These are phyloP conservation scores for Tor tambroides DNA, from an alignment of 2,113 vertebrate genomes.

Conservation along the genomic window DNA sequence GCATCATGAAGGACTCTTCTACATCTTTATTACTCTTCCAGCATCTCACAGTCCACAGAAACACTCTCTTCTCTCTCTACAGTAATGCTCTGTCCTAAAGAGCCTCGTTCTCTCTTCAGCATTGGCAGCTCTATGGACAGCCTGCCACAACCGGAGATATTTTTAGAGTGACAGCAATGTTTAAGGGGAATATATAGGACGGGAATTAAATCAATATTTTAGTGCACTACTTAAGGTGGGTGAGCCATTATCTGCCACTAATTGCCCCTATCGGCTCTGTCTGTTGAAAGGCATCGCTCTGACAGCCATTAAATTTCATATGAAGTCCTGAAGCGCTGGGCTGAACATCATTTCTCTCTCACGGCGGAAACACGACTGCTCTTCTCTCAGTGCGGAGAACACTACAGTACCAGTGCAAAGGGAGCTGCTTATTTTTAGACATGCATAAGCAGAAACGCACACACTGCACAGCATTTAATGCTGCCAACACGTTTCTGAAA, in stretches of 20 bases:
- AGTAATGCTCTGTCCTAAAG: not conserved
- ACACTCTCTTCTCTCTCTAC: not conserved
- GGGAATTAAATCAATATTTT: slow-evolving; percentile 72
- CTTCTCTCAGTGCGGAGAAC: not conserved
- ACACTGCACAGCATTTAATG: not conserved
- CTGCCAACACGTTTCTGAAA: not conserved
- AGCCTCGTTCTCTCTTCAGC: not conserved
- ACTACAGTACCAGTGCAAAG: not conserved
- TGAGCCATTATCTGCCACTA: slow-evolving; percentile 69
- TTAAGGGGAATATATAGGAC: slow-evolving; percentile 68
- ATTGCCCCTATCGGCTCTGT: slow-evolving; percentile 73
- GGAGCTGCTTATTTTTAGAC: not conserved
- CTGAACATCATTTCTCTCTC: slow-evolving; percentile 58
- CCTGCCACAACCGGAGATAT: slow-evolving; percentile 59
- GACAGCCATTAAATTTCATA: slow-evolving; percentile 69
- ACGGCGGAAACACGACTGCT: not conserved
- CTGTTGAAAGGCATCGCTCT: slow-evolving; percentile 65
- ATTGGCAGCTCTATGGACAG: not conserved
- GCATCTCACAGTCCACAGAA: not conserved
- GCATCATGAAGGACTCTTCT: not conserved
- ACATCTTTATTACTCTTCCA: not conserved
- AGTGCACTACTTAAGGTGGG: slow-evolving; percentile 58
- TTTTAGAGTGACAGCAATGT: slow-evolving; percentile 62
- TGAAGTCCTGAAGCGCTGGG: slow-evolving; percentile 61
- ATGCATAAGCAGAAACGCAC: not conserved